These are phyloP conservation scores for Catagonus wagneri DNA, from an alignment of 2,113 vertebrate species.

Conservation along the genomic window DNA sequence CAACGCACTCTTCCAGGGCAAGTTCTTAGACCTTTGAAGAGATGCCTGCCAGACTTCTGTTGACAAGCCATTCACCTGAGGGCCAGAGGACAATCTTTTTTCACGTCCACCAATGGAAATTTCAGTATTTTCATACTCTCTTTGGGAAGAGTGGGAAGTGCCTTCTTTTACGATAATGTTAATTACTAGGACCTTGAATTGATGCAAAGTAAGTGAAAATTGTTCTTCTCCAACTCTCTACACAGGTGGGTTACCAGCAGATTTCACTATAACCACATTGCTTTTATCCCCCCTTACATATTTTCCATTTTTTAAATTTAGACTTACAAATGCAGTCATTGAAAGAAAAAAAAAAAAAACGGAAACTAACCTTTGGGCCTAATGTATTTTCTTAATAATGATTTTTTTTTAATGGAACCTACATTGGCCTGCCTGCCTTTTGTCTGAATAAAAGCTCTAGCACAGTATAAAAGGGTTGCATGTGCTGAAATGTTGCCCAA, in stretches of 20 bases:
- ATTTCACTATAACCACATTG: slow-evolving; percentile 55
- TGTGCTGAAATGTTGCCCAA: slow-evolving; percentile 92
- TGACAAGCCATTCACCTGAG: slow-evolving; percentile 69
- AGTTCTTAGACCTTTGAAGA: slow-evolving; percentile 77
- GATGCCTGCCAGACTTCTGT: slow-evolving; percentile 68
- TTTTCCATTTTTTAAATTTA: slow-evolving; percentile 62
- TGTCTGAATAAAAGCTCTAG: slow-evolving; percentile 88
- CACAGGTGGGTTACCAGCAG: neutral
- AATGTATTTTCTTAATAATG: slow-evolving; percentile 74
- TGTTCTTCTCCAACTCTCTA: slow-evolving; percentile 69
- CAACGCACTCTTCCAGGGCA: slow-evolving; percentile 64
- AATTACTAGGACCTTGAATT: slow-evolving; percentile 83
- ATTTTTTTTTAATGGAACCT: slow-evolving; percentile 66
- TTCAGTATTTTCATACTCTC: slow-evolving; percentile 73
- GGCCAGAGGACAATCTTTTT: slow-evolving; percentile 39
- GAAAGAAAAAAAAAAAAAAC: neutral
- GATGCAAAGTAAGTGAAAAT: slow-evolving; percentile 82
- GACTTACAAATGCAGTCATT: slow-evolving; percentile 59
- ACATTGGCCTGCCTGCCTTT: slow-evolving; percentile 85
- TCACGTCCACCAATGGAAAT: slow-evolving; percentile 66
- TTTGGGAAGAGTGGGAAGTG: slow-evolving; percentile 69
- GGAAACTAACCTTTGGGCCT: slow-evolving; percentile 79
- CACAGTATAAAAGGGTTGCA: slow-evolving; percentile 88
- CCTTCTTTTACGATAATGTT: slow-evolving; percentile 80
- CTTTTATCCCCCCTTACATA: neutral